Conservation (phyloP, 1,140 invertebrate genomes). For the Papilio polyxenes region DNA sequence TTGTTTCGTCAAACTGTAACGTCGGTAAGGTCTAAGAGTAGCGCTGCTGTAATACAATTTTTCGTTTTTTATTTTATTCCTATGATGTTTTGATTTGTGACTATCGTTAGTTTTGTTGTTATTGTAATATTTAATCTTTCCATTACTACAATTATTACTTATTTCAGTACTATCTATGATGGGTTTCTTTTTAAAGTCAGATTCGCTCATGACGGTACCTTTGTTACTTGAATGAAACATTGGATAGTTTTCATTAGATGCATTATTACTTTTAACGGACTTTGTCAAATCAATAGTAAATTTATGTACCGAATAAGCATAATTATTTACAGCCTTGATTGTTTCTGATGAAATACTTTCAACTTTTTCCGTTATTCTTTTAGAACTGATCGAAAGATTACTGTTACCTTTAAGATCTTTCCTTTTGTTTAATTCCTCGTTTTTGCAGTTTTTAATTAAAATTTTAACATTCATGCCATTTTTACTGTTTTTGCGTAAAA, state of each 20-base stretch:
- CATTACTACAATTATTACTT: neutral
- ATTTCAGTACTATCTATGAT: neutral
- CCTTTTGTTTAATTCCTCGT: neutral
- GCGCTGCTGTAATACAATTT: neutral
- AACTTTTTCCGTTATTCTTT: slow-evolving; percentile 62
- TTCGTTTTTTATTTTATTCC: slow-evolving; percentile 3
- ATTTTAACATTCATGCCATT: slow-evolving; percentile 25
- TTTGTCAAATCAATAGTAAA: slow-evolving; percentile 49
- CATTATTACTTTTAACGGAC: slow-evolving; percentile 40
- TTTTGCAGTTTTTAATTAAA: slow-evolving; percentile 33
- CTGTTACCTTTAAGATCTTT: slow-evolving; percentile 39
- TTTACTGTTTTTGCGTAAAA: slow-evolving; percentile 14
- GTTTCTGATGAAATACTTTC: slow-evolving; percentile 65
- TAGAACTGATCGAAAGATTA: slow-evolving; percentile 46
- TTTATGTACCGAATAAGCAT: slow-evolving; percentile 57
- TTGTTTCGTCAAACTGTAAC: neutral
- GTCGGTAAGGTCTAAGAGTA: slow-evolving; percentile 9
- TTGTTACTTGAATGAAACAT: slow-evolving; percentile 7
- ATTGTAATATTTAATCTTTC: neutral
- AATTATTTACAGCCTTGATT: slow-evolving; percentile 51
- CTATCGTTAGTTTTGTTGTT: neutral
- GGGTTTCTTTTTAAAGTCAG: neutral
- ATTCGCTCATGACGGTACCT: neutral
- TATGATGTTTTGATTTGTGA: neutral
- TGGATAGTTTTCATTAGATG: slow-evolving; percentile 1